These are phyloP conservation scores for Arbacia lixula DNA, from an alignment of 53 echinoderm and acorn worm species.

Conservation along the genomic window DNA sequence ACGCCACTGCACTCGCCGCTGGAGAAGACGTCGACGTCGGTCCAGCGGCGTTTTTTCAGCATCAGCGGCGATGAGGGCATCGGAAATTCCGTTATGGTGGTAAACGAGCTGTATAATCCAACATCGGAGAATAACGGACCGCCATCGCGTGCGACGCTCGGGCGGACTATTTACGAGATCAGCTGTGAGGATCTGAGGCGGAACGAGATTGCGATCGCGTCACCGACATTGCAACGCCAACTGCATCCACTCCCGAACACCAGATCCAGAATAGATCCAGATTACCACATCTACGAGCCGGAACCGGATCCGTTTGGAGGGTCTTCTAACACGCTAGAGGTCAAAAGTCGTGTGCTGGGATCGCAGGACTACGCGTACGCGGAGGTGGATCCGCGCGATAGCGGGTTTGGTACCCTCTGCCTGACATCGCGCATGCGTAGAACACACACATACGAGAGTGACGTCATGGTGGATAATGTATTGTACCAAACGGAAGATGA, in stretches of 20 bases:
- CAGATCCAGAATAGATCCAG: background rate
- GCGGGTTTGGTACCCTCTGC: constrained; percentile 20
- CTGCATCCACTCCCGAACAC: background rate
- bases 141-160: no score
- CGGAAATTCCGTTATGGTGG: constrained; percentile 15
- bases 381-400: constrained; percentile 24
- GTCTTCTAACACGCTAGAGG: no score
- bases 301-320: no score
- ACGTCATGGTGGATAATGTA: constrained; percentile 18
- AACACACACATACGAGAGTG: background rate
- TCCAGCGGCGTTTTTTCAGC: background rate
- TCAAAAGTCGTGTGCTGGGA: background rate
- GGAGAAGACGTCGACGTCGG: background rate
- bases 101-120: constrained; percentile 40
- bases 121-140: background rate
- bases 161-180: constrained; percentile 18
- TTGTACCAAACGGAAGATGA: constrained; percentile 2
- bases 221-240: no score
- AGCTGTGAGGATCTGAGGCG: constrained; percentile 1
- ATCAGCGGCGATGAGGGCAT: background rate
- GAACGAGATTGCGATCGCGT: no score
- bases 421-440: background rate
- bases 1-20: constrained; percentile 13
- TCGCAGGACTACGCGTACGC: constrained; percentile 40
- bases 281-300: constrained; percentile 44